Conservation (phyloP, 2,797 vertebrate species). For the Dendrocincla tyrannina region DNA sequence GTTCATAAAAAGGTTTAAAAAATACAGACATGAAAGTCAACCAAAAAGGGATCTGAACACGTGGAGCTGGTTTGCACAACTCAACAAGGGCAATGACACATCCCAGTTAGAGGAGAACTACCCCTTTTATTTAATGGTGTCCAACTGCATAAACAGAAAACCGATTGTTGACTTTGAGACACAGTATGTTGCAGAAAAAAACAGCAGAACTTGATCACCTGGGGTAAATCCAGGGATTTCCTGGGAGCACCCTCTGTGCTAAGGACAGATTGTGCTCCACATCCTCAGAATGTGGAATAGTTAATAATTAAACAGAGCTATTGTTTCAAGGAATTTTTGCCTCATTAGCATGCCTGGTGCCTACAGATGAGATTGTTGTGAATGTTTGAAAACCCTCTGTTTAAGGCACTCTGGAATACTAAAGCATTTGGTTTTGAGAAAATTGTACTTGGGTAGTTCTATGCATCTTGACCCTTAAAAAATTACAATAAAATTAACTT, state of each 20-base stretch:
- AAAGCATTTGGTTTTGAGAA: background rate
- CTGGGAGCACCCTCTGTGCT: background rate
- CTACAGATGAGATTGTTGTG: background rate
- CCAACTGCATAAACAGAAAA: background rate
- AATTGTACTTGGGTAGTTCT: background rate
- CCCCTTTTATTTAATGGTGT: background rate
- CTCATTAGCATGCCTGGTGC: background rate
- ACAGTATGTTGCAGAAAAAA: background rate
- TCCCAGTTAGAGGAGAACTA: background rate
- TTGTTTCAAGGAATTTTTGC: background rate
- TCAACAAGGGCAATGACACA: background rate
- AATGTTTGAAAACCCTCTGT: background rate
- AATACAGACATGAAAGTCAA: background rate
- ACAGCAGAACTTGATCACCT: rapidly evolving
- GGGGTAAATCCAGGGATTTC: background rate
- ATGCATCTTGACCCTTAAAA: background rate
- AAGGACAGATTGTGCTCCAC: background rate
- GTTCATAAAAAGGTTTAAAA: background rate
- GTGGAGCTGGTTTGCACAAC: background rate
- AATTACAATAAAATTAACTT: background rate
- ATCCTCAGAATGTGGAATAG: rapidly evolving
- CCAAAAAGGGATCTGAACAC: background rate
- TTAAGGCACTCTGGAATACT: background rate
- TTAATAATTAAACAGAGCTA: background rate
- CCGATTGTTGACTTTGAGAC: background rate